Evolutionary conservation across 2,797 vertebrate species (phyloP), one percentile per base, ranked within the genome.

Genomic region (Philypnodon macrostomus): DNA sequence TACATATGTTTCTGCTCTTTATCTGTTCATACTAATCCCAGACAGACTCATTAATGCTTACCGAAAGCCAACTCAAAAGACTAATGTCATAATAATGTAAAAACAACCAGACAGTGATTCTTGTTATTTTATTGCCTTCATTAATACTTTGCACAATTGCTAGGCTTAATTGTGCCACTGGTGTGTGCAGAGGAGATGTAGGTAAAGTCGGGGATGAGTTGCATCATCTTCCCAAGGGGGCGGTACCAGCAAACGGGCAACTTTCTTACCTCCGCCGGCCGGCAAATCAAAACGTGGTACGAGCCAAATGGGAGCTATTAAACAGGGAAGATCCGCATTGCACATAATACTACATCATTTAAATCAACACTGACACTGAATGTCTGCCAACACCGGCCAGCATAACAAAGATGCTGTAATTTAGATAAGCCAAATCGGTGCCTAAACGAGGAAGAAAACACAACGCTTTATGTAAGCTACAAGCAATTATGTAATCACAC

Each of bases 161-260:
- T n/a, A n/a, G n/a, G n/a, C n/a, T n/a, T n/a, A n/a, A 11, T 29
- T 29, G 7, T 29, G 9, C 27, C 9, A 11, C 12, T 29, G 21
- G 32, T 14, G 7, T 32, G 31, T 32, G 1, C 9, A 41, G 16
- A 54, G 27, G 18, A 63, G 59, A 68, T 72, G 60, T 32, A 53
- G 46, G 31, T 14, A 62, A 81, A 75, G 33, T 45, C 47, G 15
- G 19, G 34, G 40, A 41, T 67, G 70, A 73, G 77, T 87, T 87
- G 84, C 85, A 86, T 87, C 85, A 87, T 65, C 80, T 66, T 50
- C 40, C 5, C 13, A 41, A 12, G 19, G 69, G 41, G 81, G 84
- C 82, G 82, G 82, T 53, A 36, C 81, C 19, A 61, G 21, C 1
- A 1, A 2, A 24, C 19, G 17, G 24, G 7, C 30, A 17, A 8